phyloP scores from a whole-genome alignment of 2,113 vertebrate genomes.

The Marmota monax region DNA sequence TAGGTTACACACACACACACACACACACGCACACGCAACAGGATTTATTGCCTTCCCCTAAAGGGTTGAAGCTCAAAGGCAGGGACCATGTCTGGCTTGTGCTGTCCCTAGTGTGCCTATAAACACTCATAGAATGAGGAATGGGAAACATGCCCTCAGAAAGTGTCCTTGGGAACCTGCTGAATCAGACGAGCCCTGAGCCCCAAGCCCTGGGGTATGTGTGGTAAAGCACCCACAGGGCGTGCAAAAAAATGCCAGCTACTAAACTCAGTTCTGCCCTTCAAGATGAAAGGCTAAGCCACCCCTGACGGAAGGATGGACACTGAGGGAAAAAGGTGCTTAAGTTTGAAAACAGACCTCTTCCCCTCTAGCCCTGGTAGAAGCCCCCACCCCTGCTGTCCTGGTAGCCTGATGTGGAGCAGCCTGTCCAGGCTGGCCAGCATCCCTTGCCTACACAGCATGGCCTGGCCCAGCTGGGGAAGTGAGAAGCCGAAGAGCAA shows the following conservation, averaged over 20 bases:
- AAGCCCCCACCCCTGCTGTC: neutral
- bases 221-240: neutral
- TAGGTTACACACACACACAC: too few relatives aligned
- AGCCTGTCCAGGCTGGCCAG: neutral
- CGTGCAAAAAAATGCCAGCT: too few relatives aligned
- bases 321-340: neutral
- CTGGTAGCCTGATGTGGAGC: accelerated
- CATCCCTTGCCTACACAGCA: neutral
- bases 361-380: too few relatives aligned
- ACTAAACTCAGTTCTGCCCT: accelerated
- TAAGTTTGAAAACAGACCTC: accelerated
- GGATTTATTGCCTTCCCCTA: neutral
- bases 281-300: neutral
- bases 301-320: neutral
- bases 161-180: neutral
- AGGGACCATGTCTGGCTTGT: neutral
- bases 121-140: neutral
- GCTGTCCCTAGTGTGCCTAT: accelerated
- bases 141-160: neutral
- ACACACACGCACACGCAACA: too few relatives aligned
- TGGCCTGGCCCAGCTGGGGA: neutral
- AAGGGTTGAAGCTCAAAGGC: neutral
- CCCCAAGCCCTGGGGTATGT: too few relatives aligned
- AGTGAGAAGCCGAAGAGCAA: neutral
- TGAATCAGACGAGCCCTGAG: too few relatives aligned